A percentile compares a stretch with the other conserved stretches of the same genome.
phyloP scores from a whole-genome alignment of 2,888 invertebrate species.

The Nomada goodeniana region DNA sequence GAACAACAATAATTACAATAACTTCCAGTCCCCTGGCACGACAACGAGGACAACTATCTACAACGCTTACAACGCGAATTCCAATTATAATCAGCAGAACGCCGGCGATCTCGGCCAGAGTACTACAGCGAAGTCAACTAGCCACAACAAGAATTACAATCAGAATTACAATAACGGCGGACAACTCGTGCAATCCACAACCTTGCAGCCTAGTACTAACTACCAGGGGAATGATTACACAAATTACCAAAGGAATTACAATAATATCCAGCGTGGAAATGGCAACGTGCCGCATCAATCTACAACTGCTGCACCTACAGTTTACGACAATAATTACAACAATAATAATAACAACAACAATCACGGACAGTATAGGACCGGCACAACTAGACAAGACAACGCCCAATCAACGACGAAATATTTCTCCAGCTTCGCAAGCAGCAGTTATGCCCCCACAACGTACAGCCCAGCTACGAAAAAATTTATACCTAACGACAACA shows the following conservation, averaged over 20 bases:
- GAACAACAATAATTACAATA: conserved; percentile 70
- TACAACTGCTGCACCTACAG: conserved; percentile 73
- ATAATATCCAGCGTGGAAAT: conserved; percentile 78
- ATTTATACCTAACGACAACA: conserved; percentile 55
- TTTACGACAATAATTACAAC: conserved; percentile 74
- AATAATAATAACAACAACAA: conserved; percentile 57
- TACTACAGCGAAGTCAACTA: conserved; percentile 73
- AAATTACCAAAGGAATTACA: conserved; percentile 77
- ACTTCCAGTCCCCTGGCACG: conserved; percentile 75
- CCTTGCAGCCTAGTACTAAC: conserved; percentile 75
- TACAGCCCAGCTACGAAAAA: conserved; percentile 81
- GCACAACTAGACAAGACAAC: conserved; percentile 80
- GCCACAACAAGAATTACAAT: conserved; percentile 69
- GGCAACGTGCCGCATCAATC: conserved; percentile 71
- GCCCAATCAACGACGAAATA: conserved; percentile 76
- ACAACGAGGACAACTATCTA: conserved; percentile 72
- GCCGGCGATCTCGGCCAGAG: conserved; percentile 48
- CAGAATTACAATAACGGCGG: conserved; percentile 70
- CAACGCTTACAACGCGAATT: conserved; percentile 65
- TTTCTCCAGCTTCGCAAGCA: conserved; percentile 84
- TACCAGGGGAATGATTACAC: conserved; percentile 77
- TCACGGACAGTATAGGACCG: conserved; percentile 67
- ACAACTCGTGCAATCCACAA: conserved; percentile 75
- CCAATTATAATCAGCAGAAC: conserved; percentile 70
- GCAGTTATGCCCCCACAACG: conserved; percentile 85